These are phyloP conservation scores for Hofmannophila pseudospretella DNA, from an alignment of 2,888 invertebrate species.

Conservation along the genomic window DNA sequence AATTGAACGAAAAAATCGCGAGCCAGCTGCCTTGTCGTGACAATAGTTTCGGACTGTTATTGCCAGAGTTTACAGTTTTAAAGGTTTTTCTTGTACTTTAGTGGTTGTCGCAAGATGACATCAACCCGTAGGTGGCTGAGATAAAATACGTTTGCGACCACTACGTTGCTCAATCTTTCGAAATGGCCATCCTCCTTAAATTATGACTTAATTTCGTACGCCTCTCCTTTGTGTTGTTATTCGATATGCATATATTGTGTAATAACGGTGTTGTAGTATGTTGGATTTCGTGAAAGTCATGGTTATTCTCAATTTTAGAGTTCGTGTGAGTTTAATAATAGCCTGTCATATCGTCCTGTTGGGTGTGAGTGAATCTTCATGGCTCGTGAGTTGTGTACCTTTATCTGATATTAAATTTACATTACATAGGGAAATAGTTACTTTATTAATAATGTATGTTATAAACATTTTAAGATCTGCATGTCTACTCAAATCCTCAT, in stretches of 20 bases:
- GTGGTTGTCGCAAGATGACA: slow-evolving; percentile 48
- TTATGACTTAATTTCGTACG: slow-evolving; percentile 71
- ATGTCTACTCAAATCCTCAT: slow-evolving; percentile 8
- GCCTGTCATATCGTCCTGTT: slow-evolving; percentile 22
- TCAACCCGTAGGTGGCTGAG: slow-evolving; percentile 65
- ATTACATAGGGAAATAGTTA: background rate
- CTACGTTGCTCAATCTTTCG: slow-evolving; percentile 55
- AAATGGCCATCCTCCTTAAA: slow-evolving; percentile 61
- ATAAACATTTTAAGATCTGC: background rate
- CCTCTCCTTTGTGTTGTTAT: slow-evolving; percentile 54
- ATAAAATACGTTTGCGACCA: slow-evolving; percentile 49
- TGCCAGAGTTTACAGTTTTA: slow-evolving; percentile 15
- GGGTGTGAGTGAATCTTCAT: background rate
- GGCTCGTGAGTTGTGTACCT: background rate
- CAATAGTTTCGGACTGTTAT: slow-evolving; percentile 43
- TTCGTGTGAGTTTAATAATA: slow-evolving; percentile 25
- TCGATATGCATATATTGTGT: slow-evolving; percentile 41
- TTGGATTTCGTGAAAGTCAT: slow-evolving; percentile 18
- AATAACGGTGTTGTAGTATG: slow-evolving; percentile 44
- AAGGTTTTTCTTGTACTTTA: slow-evolving; percentile 1
- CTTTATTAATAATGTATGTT: background rate
- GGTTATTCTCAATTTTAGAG: slow-evolving; percentile 22
- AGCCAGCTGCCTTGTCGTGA: slow-evolving; percentile 52
- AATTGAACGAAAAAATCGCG: slow-evolving; percentile 51
- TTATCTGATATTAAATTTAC: background rate